Conservation (phyloP, 2,888 invertebrate species). For the Elegia similella region DNA sequence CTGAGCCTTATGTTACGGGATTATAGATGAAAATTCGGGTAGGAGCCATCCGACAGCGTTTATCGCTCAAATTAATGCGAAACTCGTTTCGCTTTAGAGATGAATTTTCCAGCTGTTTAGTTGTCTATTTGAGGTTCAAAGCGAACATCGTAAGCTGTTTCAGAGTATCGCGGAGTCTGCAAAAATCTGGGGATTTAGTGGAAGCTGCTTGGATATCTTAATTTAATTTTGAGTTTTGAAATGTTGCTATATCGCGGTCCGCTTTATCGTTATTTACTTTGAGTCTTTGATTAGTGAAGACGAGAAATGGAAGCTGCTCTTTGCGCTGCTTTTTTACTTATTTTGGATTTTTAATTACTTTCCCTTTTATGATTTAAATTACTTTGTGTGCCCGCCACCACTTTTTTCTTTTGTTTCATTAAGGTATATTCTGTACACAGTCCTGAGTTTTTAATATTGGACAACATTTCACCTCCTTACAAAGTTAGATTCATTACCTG, state of each 20-base stretch:
- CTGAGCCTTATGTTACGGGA: neutral
- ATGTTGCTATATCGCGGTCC: neutral
- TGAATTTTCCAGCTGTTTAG: conserved; percentile 56
- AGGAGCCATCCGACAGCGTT: conserved; percentile 28
- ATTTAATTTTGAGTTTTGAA: conserved; percentile 22
- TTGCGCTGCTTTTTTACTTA: neutral
- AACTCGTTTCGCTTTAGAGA: conserved; percentile 47
- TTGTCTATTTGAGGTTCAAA: conserved; percentile 34
- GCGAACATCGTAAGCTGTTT: conserved; percentile 40
- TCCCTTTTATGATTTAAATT: no score
- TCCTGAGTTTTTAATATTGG: no score
- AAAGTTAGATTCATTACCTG: no score
- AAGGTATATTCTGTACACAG: neutral
- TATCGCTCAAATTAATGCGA: conserved; percentile 52
- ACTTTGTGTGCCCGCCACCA: no score
- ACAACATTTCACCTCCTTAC: no score
- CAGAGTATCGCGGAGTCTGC: conserved; percentile 20
- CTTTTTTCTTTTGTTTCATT: no score
- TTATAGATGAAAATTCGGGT: neutral
- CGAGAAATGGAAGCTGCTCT: neutral
- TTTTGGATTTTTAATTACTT: neutral
- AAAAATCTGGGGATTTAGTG: conserved; percentile 9
- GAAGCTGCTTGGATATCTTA: conserved; percentile 18
- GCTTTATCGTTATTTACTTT: neutral
- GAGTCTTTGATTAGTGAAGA: neutral